These are phyloP conservation scores for Phrynocephalus vlangalii DNA, from an alignment of 2,797 vertebrate species.

Conservation along the genomic window DNA sequence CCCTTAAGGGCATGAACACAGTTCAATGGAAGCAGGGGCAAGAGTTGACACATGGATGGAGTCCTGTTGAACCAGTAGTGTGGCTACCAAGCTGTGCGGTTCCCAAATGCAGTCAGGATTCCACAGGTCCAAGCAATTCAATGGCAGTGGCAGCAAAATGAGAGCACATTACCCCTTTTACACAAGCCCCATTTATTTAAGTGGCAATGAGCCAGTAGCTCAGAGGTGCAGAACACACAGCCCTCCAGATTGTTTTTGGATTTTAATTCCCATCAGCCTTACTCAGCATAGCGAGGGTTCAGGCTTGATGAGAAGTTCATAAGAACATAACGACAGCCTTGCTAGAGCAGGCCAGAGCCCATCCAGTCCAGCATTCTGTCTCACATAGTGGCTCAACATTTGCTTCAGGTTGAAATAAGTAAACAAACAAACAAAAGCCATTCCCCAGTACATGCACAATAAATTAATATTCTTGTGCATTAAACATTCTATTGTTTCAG, in stretches of 20 bases:
- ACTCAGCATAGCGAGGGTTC: background rate
- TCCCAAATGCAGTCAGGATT: background rate
- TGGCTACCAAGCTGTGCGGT: background rate
- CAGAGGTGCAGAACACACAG: background rate
- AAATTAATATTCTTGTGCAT: constrained; percentile 1
- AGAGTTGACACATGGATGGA: background rate
- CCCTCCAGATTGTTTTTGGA: background rate
- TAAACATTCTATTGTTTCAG: constrained; percentile 48
- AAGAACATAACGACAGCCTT: too few relatives aligned
- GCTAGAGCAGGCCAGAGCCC: too few relatives aligned
- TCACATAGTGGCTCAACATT: too few relatives aligned
- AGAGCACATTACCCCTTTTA: background rate
- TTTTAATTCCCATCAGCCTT: background rate
- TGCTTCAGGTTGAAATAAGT: background rate
- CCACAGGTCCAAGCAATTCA: background rate
- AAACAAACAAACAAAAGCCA: too few relatives aligned
- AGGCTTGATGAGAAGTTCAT: background rate
- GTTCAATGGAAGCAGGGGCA: too few relatives aligned
- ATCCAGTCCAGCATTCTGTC: too few relatives aligned
- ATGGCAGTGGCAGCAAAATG: too few relatives aligned
- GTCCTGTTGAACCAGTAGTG: background rate
- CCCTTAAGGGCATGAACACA: too few relatives aligned
- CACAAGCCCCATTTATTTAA: background rate
- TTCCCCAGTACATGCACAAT: too few relatives aligned
- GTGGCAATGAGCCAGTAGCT: background rate